Evolutionary conservation across 1,140 invertebrate genomes (phyloP), one percentile per base, ranked within the genome.

Genomic region (Aricia agestis): DNA sequence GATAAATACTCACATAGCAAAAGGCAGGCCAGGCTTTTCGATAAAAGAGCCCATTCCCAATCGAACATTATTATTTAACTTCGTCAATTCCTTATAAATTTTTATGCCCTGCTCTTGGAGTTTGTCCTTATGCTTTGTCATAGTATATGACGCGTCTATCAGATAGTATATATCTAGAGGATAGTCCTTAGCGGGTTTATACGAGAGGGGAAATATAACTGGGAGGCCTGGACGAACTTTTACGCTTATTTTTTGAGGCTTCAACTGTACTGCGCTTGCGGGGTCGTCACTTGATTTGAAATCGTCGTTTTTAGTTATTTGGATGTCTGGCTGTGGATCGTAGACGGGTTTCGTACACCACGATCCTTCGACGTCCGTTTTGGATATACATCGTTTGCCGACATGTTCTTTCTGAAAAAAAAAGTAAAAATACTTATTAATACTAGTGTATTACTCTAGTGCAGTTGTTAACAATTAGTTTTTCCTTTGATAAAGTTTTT

Each of bases 141-240:
- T 98, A 0, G 97, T 97, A 61, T 94, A 93, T 5, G 96, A 97
- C 31, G 97, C 86, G 81, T 98, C 97, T 95, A 98, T 97, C 0
- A 98, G 89, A 82, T 96, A 98, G 83, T 98, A 98, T 2, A 98
- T 88, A 90, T 98, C 97, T 1, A 98, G 94, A 0, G 97, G 97
- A 87, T 97, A 98, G 85, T 97, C 95, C 80, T 95, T 93, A 7
- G 96, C 95, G 72, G 94, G 93, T 32, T 93, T 92, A 69, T 94
- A 94, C 2, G 69, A 68, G 71, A 91, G 79, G 0, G 68, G 25
- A 19, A 92, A 81, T 42, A 75, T 36, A 6, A 78, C 74, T 52
- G 75, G 15, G n/a, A 79, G 68, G 18, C 84, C 83, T 15, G 81
- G 82, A n/a, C 81, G 72, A 2, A 75, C 70, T 69, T 79, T 80